Percentiles rank a stretch among this genome's conserved stretches.
Conservation (phyloP, 2,888 invertebrate species). For the Thymelicus sylvestris region DNA sequence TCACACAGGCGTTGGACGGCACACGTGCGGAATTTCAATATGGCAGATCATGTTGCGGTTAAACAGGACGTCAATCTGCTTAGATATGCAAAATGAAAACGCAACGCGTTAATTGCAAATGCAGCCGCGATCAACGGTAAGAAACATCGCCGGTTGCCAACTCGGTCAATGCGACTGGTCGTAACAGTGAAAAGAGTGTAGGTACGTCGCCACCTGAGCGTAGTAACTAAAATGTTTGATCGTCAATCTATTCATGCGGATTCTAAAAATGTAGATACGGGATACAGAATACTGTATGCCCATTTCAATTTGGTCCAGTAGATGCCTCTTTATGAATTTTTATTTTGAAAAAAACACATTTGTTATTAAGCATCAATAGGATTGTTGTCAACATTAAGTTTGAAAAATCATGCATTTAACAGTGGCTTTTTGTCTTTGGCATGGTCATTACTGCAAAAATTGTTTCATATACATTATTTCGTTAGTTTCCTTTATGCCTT, state of each 20-base stretch:
- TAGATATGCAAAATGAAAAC: slow-evolving; percentile 67
- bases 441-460: no score
- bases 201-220: slow-evolving; percentile 40
- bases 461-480: no score
- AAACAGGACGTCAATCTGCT: slow-evolving; percentile 64
- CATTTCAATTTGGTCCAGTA: background rate
- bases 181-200: slow-evolving; percentile 48
- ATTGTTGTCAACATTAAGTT: no score
- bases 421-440: no score
- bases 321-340: no score
- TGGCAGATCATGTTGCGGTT: slow-evolving; percentile 52
- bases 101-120: slow-evolving; percentile 63
- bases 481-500: no score
- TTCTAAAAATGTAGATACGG: background rate
- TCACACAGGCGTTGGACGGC: slow-evolving; percentile 46
- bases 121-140: slow-evolving; percentile 59
- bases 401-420: no score
- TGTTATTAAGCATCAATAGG: no score
- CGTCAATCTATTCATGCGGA: background rate
- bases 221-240: slow-evolving; percentile 6
- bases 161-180: slow-evolving; percentile 59
- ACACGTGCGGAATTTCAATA: slow-evolving; percentile 54
- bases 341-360: no score
- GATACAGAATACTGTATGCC: background rate
- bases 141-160: slow-evolving; percentile 55